Base-by-base conservation (phyloP, 2,113 vertebrate species). In the Chionomys nivalis region DNA sequence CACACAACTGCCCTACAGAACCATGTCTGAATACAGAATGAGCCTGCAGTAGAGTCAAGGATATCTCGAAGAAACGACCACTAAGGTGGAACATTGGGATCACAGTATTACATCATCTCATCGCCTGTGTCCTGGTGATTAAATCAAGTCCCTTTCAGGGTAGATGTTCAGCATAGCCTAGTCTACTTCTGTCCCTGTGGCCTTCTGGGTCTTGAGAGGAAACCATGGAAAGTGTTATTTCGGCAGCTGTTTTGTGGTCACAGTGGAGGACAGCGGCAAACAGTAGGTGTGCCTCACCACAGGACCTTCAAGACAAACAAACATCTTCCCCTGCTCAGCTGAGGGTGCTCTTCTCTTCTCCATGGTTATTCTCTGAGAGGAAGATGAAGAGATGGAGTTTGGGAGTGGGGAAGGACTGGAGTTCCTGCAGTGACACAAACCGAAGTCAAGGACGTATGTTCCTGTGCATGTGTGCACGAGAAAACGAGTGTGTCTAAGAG, bases 71-170 rank as follows among this genome's bases (percentile, higher is more conserved):
- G n/a, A 89, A 78, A 19, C 5, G 1, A 16, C 68, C 28, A 16
- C n/a, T 33, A 7, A 76, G 44, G 2, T 55, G 36, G 70, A 78
- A 44, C 10, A n/a, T 3, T 14, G 9, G 42, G 73, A 87, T n/a
- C 23, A 33, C 63, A 28, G 0, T 8, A 28, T 36, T 52, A 52
- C 16, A 72, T 5, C 17, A n/a, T 47, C 28, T 9, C 39, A 42
- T 14, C 36, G 24, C 1, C 31, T 5, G 23, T 23, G 3, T 17
- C 44, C 17, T 21, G 26, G 58, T 4, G 21, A 3, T 0, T 70
- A 0, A 12, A 33, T 42, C 31, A 78, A 87, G 2, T 63, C 28
- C 17, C 3, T 14, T 33, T n/a, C 26, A 16, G 19, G 12, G 36
- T 63, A 31, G 49, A 7, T 70, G 72, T 39, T 11, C 44, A 21